phyloP scores from a whole-genome alignment of 2,113 vertebrate species.

The Reinhardtius hippoglossoides region DNA sequence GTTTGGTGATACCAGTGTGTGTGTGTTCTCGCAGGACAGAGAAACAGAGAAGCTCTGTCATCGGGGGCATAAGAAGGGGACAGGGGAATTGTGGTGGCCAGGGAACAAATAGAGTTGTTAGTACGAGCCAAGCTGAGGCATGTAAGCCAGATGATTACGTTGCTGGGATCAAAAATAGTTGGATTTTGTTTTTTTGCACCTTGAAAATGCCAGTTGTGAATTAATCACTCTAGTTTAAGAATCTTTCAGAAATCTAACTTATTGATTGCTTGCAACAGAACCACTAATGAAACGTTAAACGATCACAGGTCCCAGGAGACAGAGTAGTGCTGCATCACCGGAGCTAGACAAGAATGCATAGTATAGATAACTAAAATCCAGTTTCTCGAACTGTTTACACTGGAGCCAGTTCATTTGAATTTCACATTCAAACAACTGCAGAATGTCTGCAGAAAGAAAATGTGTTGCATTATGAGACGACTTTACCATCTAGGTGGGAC shows the following conservation, averaged over 20 bases:
- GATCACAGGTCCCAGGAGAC: too few relatives aligned
- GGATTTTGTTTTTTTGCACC: not conserved
- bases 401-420: slow-evolving; percentile 8
- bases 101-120: slow-evolving; percentile 60
- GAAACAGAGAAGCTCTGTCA: slow-evolving; percentile 64
- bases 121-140: slow-evolving; percentile 15
- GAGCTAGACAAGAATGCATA: not conserved
- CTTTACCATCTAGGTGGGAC: too few relatives aligned
- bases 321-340: too few relatives aligned
- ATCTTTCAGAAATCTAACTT: not conserved
- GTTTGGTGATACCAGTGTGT: slow-evolving; percentile 42
- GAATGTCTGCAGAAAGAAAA: too few relatives aligned
- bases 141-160: slow-evolving; percentile 25
- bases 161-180: slow-evolving; percentile 34
- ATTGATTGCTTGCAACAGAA: not conserved
- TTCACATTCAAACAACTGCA: not conserved
- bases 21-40: slow-evolving; percentile 12
- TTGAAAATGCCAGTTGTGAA: not conserved
- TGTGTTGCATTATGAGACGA: too few relatives aligned
- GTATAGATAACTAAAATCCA: slow-evolving; percentile 33
- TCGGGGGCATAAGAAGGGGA: slow-evolving; percentile 51
- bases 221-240: not conserved
- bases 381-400: slow-evolving; percentile 16
- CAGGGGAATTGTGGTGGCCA: slow-evolving; percentile 46
- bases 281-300: too few relatives aligned